A percentile compares a stretch with the other conserved stretches of the same genome.
Conservation (phyloP, 2,797 vertebrate species). For the Epinephelus malabaricus region DNA sequence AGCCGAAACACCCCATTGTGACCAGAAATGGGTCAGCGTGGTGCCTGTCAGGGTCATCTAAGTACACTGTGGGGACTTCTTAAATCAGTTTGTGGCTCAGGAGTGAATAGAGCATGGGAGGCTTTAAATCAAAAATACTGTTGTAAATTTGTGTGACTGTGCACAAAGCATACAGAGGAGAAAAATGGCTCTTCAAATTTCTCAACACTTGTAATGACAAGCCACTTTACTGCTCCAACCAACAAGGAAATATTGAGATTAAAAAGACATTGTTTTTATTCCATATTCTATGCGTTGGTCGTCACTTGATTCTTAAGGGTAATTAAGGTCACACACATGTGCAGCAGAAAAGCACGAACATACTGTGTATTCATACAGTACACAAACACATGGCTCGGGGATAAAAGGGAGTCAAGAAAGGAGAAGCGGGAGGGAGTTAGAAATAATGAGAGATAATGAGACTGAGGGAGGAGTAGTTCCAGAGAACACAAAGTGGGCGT, state of each 20-base stretch:
- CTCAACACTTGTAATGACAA: background rate
- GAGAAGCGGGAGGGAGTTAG: constrained; percentile 5
- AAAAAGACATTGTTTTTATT: background rate
- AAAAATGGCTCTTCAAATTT: background rate
- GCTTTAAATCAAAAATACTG: constrained; percentile 18
- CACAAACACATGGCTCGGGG: constrained; percentile 6
- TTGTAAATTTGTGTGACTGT: background rate
- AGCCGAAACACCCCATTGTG: constrained; percentile 32
- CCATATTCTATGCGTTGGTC: background rate
- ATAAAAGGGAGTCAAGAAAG: constrained; percentile 9
- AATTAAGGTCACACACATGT: constrained; percentile 32
- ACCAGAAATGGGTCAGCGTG: constrained; percentile 54
- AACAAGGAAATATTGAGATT: background rate
- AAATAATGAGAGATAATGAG: constrained; percentile 68
- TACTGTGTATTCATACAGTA: constrained; percentile 1
- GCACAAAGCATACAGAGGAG: background rate
- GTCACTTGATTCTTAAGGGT: background rate
- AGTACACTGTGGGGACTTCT: constrained; percentile 34
- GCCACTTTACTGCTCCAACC: background rate
- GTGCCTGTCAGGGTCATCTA: constrained; percentile 36
- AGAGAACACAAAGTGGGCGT: constrained; percentile 50
- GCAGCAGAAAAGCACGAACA: background rate
- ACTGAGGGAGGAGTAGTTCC: constrained; percentile 51
- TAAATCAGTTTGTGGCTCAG: constrained; percentile 28
- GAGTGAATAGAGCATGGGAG: background rate